phyloP scores from a whole-genome alignment of 2,888 invertebrate species.

The Dimorphilus gyrociliatus region DNA sequence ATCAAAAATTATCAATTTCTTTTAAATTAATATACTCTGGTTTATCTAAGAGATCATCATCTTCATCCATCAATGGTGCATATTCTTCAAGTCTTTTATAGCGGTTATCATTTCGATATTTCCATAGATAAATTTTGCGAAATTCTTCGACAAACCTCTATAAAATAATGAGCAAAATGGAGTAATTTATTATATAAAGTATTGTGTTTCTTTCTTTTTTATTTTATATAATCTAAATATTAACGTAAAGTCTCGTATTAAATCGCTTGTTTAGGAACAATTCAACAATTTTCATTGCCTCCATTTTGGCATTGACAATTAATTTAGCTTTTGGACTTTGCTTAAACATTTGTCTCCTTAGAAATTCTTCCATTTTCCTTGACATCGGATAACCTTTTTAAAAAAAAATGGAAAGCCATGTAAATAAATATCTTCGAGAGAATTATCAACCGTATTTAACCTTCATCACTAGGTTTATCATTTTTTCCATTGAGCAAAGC shows the following conservation, averaged over 20 bases:
- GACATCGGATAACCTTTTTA: slow-evolving; percentile 14
- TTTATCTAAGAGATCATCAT: slow-evolving; percentile 12
- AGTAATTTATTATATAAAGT: too few species aligned
- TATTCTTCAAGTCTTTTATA: slow-evolving; percentile 20
- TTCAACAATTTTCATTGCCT: slow-evolving; percentile 28
- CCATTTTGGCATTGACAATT: slow-evolving; percentile 29
- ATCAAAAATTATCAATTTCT: too few species aligned
- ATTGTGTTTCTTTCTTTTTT: too few species aligned
- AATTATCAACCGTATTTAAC: too few species aligned
- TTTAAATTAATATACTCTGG: too few species aligned
- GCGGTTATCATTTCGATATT: too few species aligned
- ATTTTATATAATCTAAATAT: slow-evolving; percentile 1
- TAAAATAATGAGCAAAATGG: slow-evolving; percentile 3
- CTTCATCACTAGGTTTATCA: too few species aligned
- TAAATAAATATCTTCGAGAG: too few species aligned
- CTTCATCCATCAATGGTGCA: slow-evolving; percentile 17
- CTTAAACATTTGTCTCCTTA: slow-evolving; percentile 21
- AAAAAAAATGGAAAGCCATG: too few species aligned
- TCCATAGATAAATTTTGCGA: slow-evolving; percentile 22
- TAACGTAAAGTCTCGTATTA: slow-evolving; percentile 29
- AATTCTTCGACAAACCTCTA: slow-evolving; percentile 30
- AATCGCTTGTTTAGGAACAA: slow-evolving; percentile 34
- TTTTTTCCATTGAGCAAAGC: slow-evolving; percentile 31
- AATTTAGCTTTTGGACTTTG: slow-evolving; percentile 26
- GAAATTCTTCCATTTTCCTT: too few species aligned